A percentile compares a stretch with the other conserved stretches of the same genome.
Evolutionary conservation across 2,888 invertebrate genomes (phyloP).

Genomic region (Apantesis nais): DNA sequence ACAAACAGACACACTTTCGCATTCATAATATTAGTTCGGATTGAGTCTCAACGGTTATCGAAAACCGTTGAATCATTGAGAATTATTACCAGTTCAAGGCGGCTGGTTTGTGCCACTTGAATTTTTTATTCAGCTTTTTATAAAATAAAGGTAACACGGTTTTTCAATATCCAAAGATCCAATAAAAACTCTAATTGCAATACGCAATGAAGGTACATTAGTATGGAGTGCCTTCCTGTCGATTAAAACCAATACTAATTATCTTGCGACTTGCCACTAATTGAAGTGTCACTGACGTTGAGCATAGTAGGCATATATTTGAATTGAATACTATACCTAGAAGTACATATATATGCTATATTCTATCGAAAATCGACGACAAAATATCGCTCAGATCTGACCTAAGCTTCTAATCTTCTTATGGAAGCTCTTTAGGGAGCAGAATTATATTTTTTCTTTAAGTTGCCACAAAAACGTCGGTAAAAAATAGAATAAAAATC

Average conservation of each 20-base stretch:
- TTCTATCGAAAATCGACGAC: background rate
- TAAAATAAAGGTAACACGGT: background rate
- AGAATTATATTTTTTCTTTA: background rate
- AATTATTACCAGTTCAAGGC: slow-evolving; percentile 3
- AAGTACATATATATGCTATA: background rate
- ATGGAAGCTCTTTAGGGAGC: background rate
- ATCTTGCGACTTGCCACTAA: background rate
- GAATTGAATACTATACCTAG: background rate
- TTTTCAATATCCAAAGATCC: background rate
- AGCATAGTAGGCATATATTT: background rate
- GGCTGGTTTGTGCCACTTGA: background rate
- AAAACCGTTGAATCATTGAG: background rate
- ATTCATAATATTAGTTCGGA: too few species aligned
- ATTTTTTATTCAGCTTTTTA: background rate
- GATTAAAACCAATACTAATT: background rate
- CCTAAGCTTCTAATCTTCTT: background rate
- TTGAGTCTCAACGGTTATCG: background rate
- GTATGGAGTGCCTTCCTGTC: background rate
- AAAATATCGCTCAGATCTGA: background rate
- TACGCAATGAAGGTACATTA: background rate
- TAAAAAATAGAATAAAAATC: background rate
- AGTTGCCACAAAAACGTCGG: background rate
- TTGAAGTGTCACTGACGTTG: background rate
- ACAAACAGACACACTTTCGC: too few species aligned
- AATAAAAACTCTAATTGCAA: background rate